Conservation (phyloP, 2,113 vertebrate genomes). For the Datnioides undecimradiatus region DNA sequence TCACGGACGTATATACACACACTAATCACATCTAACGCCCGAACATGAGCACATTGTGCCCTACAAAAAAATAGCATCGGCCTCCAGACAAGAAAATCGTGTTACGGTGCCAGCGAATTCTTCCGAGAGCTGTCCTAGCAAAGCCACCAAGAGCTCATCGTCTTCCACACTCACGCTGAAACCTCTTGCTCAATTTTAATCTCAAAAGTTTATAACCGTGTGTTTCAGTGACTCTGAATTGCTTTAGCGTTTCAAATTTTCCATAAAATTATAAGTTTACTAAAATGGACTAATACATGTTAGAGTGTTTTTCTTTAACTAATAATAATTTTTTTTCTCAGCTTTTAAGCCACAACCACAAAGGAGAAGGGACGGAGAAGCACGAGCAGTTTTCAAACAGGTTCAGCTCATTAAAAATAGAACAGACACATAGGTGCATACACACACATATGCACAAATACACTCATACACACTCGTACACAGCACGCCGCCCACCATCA, state of each 20-base stretch:
- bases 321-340: too few species aligned
- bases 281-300: constrained; percentile 5
- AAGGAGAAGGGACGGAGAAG: constrained; percentile 38
- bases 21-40: constrained; percentile 17
- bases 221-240: constrained; percentile 34
- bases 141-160: constrained; percentile 40
- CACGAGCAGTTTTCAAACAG: constrained; percentile 49
- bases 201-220: not conserved
- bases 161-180: constrained; percentile 16
- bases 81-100: constrained; percentile 47
- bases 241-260: constrained; percentile 13
- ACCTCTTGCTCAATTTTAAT: constrained; percentile 6
- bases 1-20: constrained; percentile 7
- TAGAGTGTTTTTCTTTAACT: not conserved
- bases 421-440: constrained; percentile 40
- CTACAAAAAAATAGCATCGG: constrained; percentile 36
- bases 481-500: constrained; percentile 35
- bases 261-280: not conserved
- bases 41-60: constrained; percentile 42
- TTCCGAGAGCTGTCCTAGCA: constrained; percentile 58
- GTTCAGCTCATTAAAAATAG: constrained; percentile 74
- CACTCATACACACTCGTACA: not conserved
- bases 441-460: not conserved
- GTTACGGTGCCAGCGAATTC: constrained; percentile 57
- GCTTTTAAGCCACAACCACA: constrained; percentile 37